Evolutionary conservation across 1,140 invertebrate genomes (phyloP), one percentile per base, ranked within the genome.

Genomic region (Pseudachorutes palmiensis): DNA sequence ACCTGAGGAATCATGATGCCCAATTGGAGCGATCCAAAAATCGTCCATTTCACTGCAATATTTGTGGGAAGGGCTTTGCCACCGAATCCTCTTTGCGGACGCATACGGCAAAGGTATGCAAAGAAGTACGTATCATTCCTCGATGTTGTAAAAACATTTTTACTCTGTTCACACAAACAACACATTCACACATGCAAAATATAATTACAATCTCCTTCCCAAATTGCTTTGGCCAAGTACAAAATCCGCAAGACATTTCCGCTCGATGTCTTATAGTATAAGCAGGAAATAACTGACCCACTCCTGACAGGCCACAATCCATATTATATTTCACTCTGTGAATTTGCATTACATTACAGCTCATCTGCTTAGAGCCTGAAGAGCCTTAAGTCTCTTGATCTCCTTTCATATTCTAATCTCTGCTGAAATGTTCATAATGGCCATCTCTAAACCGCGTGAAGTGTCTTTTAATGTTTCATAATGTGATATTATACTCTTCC

Each of bases 41-140:
- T 80, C 82, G 92, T 65, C 92, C 92, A 60, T 96, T 95, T 79
- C 92, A 95, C 76, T 97, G 94, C 79, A 92, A 88, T 78, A 94
- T 97, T 75, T 98, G 94, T 80, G 92, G 94, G 65, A 94, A 97
- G 77, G 91, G 93, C 45, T 97, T 97, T 78, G 93, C 94, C 59
- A 96, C 93, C 63, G 93, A 97, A 77, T 94, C 91, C 75, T 94
- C 91, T 78, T 83, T 98, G 66, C 84, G 93, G 78, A 94, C 92
- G 55, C 94, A 97, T 79, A 94, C 92, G 73, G 89, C 91, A 75
- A 97, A 97, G 91, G 94, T 97, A 84, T 87, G 87, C 86, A 70
- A 72, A 68, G 68, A 72, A 67, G 69, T 72, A 74, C 58, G 67
- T 69, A 72, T 65, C 64, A 69, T 32, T 62, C 26, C 22, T 61